Conservation (phyloP, 2,888 invertebrate species). For the Cecidostiba fungosa region DNA sequence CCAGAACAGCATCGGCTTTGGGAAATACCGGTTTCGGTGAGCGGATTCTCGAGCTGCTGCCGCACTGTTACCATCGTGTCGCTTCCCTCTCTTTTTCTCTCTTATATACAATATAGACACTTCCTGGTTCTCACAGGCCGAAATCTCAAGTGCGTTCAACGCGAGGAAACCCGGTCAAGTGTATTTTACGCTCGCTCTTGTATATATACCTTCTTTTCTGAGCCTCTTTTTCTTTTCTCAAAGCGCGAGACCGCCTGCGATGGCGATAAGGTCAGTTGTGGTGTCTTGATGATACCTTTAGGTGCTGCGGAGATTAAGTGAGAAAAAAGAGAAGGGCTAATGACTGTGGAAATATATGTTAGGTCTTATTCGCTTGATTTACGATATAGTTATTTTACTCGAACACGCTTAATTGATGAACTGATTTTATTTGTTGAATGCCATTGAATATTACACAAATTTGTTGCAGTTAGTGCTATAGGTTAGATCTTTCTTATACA, state of each 20-base stretch:
- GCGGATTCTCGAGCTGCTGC: slow-evolving; percentile 10
- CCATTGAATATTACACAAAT: no score
- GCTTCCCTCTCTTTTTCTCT: background rate
- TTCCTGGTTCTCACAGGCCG: slow-evolving; percentile 23
- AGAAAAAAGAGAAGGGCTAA: background rate
- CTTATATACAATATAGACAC: background rate
- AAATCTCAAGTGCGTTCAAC: slow-evolving; percentile 22
- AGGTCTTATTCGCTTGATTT: no score
- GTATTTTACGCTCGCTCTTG: slow-evolving; percentile 21
- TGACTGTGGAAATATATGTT: background rate
- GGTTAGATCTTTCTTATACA: no score
- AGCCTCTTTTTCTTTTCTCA: background rate
- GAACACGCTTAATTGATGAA: no score
- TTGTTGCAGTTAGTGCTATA: no score
- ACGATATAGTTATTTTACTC: no score
- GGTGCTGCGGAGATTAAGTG: background rate
- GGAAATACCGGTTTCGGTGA: slow-evolving; percentile 34
- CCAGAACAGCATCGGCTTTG: slow-evolving; percentile 2
- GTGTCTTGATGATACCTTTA: background rate
- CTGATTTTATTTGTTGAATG: no score
- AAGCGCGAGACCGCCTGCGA: background rate
- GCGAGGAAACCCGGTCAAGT: slow-evolving; percentile 24
- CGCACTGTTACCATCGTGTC: no score
- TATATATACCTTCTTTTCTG: background rate
- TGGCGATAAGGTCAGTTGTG: background rate